These are phyloP conservation scores for Scotopteryx bipunctaria DNA, from an alignment of 2,888 invertebrate species.

Conservation along the genomic window DNA sequence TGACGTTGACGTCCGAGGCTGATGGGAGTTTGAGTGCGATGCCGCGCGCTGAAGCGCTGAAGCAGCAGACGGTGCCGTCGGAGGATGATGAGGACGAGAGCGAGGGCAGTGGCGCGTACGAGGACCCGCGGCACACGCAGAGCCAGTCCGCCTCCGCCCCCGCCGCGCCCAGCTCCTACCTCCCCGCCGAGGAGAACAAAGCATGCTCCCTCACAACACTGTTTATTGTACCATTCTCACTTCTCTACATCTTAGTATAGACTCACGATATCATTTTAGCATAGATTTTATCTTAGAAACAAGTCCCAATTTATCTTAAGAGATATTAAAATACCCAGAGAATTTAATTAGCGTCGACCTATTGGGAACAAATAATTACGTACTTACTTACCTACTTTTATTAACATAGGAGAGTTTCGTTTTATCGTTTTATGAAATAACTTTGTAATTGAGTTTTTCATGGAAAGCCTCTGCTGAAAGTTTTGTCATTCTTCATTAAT, in stretches of 20 bases:
- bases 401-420: conserved; percentile 34
- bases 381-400: conserved; percentile 42
- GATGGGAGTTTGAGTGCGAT: conserved; percentile 34
- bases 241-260: conserved; percentile 46
- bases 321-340: conserved; percentile 49
- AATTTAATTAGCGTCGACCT: conserved; percentile 61
- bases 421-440: conserved; percentile 33
- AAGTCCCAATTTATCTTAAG: conserved; percentile 39
- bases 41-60: conserved; percentile 66
- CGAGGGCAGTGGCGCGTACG: conserved; percentile 70
- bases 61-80: conserved; percentile 67
- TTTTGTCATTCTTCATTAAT: conserved; percentile 23
- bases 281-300: conserved; percentile 25
- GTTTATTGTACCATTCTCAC: conserved; percentile 27
- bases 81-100: conserved; percentile 75
- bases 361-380: conserved; percentile 63
- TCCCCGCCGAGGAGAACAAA: conserved; percentile 65
- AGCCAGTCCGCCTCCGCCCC: conserved; percentile 64
- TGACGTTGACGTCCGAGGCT: conserved; percentile 35
- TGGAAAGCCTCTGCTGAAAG: conserved; percentile 23
- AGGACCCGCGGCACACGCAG: conserved; percentile 52
- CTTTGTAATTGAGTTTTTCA: conserved; percentile 39
- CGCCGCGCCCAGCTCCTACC: conserved; percentile 69
- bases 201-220: conserved; percentile 38
- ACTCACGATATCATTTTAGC: conserved; percentile 29